These are phyloP conservation scores for Protula sp. DNA, from an alignment of 2,888 invertebrate genomes.

Conservation along the genomic window DNA sequence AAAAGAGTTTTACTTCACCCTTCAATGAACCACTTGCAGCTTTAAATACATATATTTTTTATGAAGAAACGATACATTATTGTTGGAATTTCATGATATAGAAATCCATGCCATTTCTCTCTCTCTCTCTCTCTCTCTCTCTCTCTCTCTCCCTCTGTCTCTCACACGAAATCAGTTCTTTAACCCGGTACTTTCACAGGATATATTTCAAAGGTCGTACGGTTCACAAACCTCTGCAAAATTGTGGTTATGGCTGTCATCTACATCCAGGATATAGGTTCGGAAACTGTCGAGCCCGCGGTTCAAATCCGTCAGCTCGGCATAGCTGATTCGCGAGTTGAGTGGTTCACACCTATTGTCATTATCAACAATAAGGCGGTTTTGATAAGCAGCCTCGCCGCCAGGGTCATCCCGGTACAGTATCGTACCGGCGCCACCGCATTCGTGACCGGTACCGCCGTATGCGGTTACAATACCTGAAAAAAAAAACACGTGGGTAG, in stretches of 20 bases:
- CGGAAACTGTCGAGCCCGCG: slow-evolving; percentile 31
- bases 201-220: neutral
- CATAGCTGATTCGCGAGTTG: slow-evolving; percentile 24
- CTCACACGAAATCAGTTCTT: too few species aligned
- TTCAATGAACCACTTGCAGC: too few species aligned
- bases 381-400: slow-evolving; percentile 7
- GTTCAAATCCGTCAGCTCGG: slow-evolving; percentile 24
- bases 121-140: too few species aligned
- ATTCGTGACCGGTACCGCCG: slow-evolving; percentile 33
- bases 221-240: neutral
- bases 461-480: slow-evolving; percentile 23
- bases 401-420: slow-evolving; percentile 19
- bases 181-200: slow-evolving; percentile 13
- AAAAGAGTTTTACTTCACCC: too few species aligned
- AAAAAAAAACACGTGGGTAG: too few species aligned
- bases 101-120: too few species aligned
- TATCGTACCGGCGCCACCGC: slow-evolving; percentile 36
- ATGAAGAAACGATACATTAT: too few species aligned
- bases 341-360: slow-evolving; percentile 26
- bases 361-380: slow-evolving; percentile 29
- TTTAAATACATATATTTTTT: too few species aligned
- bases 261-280: slow-evolving; percentile 32
- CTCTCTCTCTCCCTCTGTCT: too few species aligned
- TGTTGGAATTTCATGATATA: too few species aligned
- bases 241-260: neutral